phyloP scores from a whole-genome alignment of 2,888 invertebrate species.

The Zeuzera pyrina region DNA sequence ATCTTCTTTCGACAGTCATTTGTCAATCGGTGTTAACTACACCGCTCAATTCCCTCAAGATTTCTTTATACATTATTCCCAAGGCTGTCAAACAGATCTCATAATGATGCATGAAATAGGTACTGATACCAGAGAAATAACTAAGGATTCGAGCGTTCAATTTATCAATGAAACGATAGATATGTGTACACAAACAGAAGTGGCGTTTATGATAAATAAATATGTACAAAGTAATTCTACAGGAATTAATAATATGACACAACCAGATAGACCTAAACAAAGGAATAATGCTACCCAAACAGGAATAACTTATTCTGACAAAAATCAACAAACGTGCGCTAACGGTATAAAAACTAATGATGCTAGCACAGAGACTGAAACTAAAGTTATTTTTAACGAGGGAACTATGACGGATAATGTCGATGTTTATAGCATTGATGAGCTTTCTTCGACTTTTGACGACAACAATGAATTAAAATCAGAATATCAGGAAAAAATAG shows the following conservation, averaged over 20 bases:
- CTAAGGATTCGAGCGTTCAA: slow-evolving; percentile 52
- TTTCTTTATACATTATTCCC: slow-evolving; percentile 37
- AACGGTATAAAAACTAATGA: slow-evolving; percentile 24
- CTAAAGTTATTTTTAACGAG: slow-evolving; percentile 21
- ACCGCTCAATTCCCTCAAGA: slow-evolving; percentile 55
- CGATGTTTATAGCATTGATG: slow-evolving; percentile 14
- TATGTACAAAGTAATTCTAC: slow-evolving; percentile 39
- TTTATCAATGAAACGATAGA: slow-evolving; percentile 39
- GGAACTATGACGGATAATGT: slow-evolving; percentile 24
- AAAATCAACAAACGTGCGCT: slow-evolving; percentile 33
- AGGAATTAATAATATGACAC: slow-evolving; percentile 30
- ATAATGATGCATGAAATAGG: slow-evolving; percentile 49
- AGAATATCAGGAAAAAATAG: slow-evolving; percentile 8
- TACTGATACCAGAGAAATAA: slow-evolving; percentile 51
- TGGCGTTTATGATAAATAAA: slow-evolving; percentile 49
- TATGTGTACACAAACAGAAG: slow-evolving; percentile 55
- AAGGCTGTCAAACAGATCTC: slow-evolving; percentile 58
- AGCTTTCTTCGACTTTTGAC: slow-evolving; percentile 11
- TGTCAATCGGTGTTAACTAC: slow-evolving; percentile 52
- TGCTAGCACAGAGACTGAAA: slow-evolving; percentile 34
- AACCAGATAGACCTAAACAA: slow-evolving; percentile 46
- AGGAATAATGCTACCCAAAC: slow-evolving; percentile 44
- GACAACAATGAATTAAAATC: slow-evolving; percentile 3
- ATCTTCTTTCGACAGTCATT: slow-evolving; percentile 44
- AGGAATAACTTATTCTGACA: slow-evolving; percentile 26